Evolutionary conservation across 1,140 invertebrate genomes (phyloP).

Genomic region (Dreissena rostriformis): DNA sequence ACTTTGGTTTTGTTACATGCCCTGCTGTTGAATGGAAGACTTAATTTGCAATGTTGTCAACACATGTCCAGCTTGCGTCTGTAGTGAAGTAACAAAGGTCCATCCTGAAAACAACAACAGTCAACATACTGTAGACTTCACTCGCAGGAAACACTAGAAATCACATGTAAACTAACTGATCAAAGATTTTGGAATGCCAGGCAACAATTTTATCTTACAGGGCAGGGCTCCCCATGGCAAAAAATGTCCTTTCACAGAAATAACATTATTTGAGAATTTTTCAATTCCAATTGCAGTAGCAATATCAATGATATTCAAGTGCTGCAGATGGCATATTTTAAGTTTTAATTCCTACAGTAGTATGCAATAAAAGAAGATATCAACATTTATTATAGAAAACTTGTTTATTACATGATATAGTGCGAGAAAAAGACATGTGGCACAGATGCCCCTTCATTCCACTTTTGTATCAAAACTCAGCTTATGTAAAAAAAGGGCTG

Average conservation of each 20-base stretch:
- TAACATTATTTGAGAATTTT: too few relatives aligned
- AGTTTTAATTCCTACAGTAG: too few relatives aligned
- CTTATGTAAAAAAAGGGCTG: too few relatives aligned
- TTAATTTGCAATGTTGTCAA: conserved; percentile 15
- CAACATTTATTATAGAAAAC: too few relatives aligned
- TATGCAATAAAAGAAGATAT: too few relatives aligned
- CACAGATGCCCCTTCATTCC: too few relatives aligned
- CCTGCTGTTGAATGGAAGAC: not conserved
- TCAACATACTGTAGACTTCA: not conserved
- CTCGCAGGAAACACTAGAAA: not conserved
- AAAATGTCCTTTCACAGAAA: not conserved
- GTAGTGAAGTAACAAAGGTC: conserved; percentile 76
- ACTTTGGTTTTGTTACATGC: not conserved
- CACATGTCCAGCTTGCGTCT: conserved; percentile 72
- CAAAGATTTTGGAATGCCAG: not conserved
- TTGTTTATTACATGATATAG: too few relatives aligned
- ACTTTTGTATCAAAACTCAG: too few relatives aligned
- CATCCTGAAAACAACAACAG: conserved; percentile 69
- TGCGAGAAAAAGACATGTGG: too few relatives aligned
- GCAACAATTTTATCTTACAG: not conserved
- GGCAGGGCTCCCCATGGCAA: not conserved
- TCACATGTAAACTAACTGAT: not conserved
- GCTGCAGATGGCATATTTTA: not conserved
- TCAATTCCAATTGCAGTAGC: not conserved
- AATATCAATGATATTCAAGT: not conserved